phyloP scores from a whole-genome alignment of 2,888 invertebrate species.

The Hyposoter dolosus region DNA sequence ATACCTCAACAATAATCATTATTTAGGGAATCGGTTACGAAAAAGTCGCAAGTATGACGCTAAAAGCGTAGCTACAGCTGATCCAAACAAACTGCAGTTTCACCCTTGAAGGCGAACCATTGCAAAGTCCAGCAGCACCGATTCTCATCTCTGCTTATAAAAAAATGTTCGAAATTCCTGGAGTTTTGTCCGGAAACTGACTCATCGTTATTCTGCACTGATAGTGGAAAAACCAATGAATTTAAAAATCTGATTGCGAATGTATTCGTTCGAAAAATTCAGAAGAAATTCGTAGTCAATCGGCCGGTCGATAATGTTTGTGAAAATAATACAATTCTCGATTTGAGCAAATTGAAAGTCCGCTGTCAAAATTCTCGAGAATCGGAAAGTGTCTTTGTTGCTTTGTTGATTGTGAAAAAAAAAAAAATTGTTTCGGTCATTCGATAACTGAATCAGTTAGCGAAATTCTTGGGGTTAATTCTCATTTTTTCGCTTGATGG shows the following conservation, averaged over 20 bases:
- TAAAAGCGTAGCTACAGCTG: not conserved
- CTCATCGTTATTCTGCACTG: not conserved
- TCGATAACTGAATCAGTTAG: not conserved
- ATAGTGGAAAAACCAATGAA: not conserved
- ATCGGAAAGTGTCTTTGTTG: not conserved
- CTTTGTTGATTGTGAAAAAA: not conserved
- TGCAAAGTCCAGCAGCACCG: not conserved
- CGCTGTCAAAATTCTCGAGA: not conserved
- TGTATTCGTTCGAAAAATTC: not conserved
- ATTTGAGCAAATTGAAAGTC: not conserved
- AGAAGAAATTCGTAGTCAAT: not conserved
- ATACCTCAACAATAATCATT: not conserved
- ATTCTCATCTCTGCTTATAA: not conserved
- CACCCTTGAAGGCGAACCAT: not conserved
- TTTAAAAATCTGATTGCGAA: not conserved
- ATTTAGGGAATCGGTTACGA: not conserved
- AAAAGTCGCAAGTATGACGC: not conserved
- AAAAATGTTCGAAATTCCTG: not conserved
- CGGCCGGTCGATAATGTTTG: not conserved
- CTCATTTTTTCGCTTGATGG: not conserved
- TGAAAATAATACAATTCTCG: not conserved
- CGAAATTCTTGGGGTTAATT: not conserved
- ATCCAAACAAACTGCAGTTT: not conserved
- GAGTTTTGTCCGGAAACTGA: not conserved
- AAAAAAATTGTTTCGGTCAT: not conserved